These are phyloP conservation scores for Thamnophis sirtalis DNA, from an alignment of 2,113 vertebrate species.

Conservation along the genomic window DNA sequence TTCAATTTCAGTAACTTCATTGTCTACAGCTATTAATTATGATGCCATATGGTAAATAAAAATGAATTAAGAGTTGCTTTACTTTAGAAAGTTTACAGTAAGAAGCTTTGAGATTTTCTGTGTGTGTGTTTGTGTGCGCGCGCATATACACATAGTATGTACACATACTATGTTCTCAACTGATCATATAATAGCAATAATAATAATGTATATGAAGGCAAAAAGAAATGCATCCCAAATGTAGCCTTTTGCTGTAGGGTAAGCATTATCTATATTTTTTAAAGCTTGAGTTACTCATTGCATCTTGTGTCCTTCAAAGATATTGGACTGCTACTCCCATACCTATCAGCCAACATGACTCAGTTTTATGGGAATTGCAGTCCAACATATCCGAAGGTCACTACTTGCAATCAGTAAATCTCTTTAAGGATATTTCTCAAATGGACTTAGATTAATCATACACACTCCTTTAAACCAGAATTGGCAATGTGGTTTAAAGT, in stretches of 20 bases:
- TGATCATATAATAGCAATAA: slow-evolving; percentile 8
- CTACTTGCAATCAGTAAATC: not conserved
- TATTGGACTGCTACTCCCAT: not conserved
- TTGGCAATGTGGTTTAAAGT: slow-evolving; percentile 64
- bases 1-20: slow-evolving; percentile 35
- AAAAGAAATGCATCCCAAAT: slow-evolving; percentile 20
- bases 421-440: not conserved
- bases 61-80: slow-evolving; percentile 51
- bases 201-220: not conserved
- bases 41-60: not conserved
- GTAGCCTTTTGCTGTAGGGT: slow-evolving; percentile 13
- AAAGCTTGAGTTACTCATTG: not conserved
- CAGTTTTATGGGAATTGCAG: not conserved
- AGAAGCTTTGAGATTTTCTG: slow-evolving; percentile 43
- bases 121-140: not conserved
- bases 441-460: not conserved
- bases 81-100: slow-evolving; percentile 45
- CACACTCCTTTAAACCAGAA: slow-evolving; percentile 26
- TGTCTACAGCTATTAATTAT: slow-evolving; percentile 55
- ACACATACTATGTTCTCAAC: slow-evolving; percentile 40
- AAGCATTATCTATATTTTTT: not conserved
- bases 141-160: slow-evolving; percentile 33
- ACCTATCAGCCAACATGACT: not conserved
- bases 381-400: not conserved
- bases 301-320: not conserved